These are phyloP conservation scores for Poecilia picta DNA, from an alignment of 2,797 vertebrate genomes.

Conservation along the genomic window DNA sequence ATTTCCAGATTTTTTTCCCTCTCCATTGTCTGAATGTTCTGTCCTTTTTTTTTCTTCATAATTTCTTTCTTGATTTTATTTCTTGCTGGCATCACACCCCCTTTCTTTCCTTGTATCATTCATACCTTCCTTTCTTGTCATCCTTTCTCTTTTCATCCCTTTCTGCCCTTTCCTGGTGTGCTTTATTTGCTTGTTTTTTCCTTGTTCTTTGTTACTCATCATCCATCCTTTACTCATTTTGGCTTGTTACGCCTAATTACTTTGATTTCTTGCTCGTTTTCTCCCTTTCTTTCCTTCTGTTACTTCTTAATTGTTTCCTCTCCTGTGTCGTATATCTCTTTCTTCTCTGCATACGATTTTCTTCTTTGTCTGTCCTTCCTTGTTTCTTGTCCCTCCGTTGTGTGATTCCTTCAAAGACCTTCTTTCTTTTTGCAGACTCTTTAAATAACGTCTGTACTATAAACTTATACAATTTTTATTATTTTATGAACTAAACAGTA, in stretches of 20 bases:
- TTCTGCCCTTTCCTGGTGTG: neutral
- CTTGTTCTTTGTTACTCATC: neutral
- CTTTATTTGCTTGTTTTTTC: neutral
- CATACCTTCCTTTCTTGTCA: neutral
- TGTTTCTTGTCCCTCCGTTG: neutral
- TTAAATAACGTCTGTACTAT: neutral
- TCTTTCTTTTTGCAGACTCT: neutral
- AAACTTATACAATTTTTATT: neutral
- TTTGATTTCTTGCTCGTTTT: neutral
- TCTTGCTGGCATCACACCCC: neutral
- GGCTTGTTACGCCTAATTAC: too few relatives aligned
- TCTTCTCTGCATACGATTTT: neutral
- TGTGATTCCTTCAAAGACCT: neutral
- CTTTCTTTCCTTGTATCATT: neutral
- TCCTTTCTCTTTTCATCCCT: neutral
- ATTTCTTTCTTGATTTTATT: neutral
- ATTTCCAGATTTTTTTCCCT: neutral
- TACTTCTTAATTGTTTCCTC: neutral
- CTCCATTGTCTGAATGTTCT: neutral
- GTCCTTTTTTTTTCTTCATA: neutral
- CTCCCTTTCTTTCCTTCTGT: neutral
- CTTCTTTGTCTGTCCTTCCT: neutral
- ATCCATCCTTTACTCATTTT: neutral
- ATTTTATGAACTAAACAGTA: neutral
- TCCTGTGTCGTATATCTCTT: neutral